Evolutionary conservation across 1,140 invertebrate genomes (phyloP).

Genomic region (Littorina saxatilis): DNA sequence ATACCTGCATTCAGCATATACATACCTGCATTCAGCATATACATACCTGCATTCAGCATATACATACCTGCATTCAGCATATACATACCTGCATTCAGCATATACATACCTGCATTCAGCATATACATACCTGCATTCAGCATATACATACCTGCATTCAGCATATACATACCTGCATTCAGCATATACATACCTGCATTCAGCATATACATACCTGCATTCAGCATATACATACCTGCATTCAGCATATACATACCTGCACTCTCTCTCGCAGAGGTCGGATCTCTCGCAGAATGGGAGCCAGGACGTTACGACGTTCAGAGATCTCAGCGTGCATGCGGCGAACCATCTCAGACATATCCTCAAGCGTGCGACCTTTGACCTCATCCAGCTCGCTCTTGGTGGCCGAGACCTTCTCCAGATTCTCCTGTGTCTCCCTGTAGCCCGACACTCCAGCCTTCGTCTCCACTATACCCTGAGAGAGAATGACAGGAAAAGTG

Average conservation of each 20-base stretch:
- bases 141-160: too few species aligned
- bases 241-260: slow-evolving; percentile 64
- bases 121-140: too few species aligned
- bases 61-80: too few species aligned
- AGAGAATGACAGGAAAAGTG: slow-evolving; percentile 15
- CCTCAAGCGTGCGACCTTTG: slow-evolving; percentile 79
- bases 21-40: too few species aligned
- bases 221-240: background rate
- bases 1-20: too few species aligned
- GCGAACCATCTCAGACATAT: slow-evolving; percentile 79
- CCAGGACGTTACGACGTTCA: slow-evolving; percentile 79
- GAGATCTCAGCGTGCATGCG: slow-evolving; percentile 79
- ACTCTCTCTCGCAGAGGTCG: slow-evolving; percentile 78
- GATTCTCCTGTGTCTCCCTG: slow-evolving; percentile 77
- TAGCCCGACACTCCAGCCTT: slow-evolving; percentile 79
- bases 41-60: too few species aligned
- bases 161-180: too few species aligned
- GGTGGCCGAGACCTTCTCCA: slow-evolving; percentile 79
- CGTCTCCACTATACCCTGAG: slow-evolving; percentile 69
- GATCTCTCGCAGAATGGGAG: slow-evolving; percentile 82
- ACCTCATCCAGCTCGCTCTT: slow-evolving; percentile 79
- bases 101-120: too few species aligned
- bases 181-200: background rate
- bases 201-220: background rate
- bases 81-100: too few species aligned